Evolutionary conservation across 2,888 invertebrate genomes (phyloP).

Genomic region (Hermaeophaga mercurialis): DNA sequence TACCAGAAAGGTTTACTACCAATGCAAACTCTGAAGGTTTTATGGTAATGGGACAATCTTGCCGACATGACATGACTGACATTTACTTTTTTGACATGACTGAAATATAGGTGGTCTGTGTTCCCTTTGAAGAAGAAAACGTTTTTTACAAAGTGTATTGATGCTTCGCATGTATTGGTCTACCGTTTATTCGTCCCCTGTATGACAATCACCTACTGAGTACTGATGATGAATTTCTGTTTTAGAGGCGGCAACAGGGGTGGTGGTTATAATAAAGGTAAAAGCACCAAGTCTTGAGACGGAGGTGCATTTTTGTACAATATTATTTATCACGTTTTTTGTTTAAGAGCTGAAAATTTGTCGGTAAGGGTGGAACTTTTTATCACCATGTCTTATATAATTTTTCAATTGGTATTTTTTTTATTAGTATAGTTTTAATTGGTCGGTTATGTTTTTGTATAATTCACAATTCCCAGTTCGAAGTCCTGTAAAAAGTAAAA

Average conservation of each 20-base stretch:
- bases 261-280: conserved; percentile 97
- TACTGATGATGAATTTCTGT: conserved; percentile 73
- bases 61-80: conserved; percentile 3
- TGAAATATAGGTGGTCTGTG: conserved; percentile 29
- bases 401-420: too few relatives aligned
- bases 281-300: conserved; percentile 79
- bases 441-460: too few relatives aligned
- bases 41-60: background rate
- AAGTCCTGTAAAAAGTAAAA: too few relatives aligned
- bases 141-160: conserved; percentile 28
- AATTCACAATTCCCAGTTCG: too few relatives aligned
- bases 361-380: conserved; percentile 1
- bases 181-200: conserved; percentile 62
- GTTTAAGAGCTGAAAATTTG: conserved; percentile 41
- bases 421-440: too few relatives aligned
- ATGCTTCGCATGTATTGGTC: conserved; percentile 36
- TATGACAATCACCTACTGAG: conserved; percentile 56
- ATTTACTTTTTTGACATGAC: conserved; percentile 35
- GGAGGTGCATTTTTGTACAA: conserved; percentile 71
- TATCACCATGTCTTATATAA: conserved; percentile 1
- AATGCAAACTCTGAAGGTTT: too few relatives aligned
- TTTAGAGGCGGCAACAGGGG: conserved; percentile 94
- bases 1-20: too few relatives aligned
- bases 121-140: conserved; percentile 32
- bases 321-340: conserved; percentile 43